Evolutionary conservation across 2,797 vertebrate species (phyloP).

Genomic region (Diglossa cyanea): DNA sequence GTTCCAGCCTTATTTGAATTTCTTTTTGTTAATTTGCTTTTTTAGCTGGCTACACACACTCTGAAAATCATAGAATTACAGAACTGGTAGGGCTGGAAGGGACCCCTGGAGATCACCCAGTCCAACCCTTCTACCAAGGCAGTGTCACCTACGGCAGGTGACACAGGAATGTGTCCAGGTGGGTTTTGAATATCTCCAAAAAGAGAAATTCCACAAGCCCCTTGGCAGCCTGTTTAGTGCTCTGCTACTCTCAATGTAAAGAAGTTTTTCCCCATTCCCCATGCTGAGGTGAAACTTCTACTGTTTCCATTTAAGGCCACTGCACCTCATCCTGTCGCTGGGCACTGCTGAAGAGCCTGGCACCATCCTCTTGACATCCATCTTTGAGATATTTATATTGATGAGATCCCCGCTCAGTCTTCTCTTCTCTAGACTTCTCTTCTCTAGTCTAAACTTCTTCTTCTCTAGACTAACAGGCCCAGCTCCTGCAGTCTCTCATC

Average conservation of each 20-base stretch:
- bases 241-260: neutral
- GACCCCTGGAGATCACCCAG: neutral
- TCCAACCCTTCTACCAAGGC: neutral
- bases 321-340: fast-evolving
- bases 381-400: neutral
- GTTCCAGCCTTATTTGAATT: neutral
- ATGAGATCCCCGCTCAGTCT: neutral
- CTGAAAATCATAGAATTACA: neutral
- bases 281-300: neutral
- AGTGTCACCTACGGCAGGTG: neutral
- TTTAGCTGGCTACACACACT: neutral
- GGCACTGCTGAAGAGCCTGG: neutral
- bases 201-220: fast-evolving
- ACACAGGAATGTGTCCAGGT: neutral
- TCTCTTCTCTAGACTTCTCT: neutral
- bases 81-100: neutral
- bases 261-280: neutral
- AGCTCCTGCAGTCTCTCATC: fast-evolving
- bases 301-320: neutral
- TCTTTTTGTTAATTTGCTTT: neutral
- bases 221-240: neutral
- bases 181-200: neutral
- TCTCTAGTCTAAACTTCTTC: neutral
- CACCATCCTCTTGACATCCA: neutral
- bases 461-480: neutral